Evolutionary conservation across 1,140 invertebrate genomes (phyloP).

Genomic region (Drosophila biarmipes): DNA sequence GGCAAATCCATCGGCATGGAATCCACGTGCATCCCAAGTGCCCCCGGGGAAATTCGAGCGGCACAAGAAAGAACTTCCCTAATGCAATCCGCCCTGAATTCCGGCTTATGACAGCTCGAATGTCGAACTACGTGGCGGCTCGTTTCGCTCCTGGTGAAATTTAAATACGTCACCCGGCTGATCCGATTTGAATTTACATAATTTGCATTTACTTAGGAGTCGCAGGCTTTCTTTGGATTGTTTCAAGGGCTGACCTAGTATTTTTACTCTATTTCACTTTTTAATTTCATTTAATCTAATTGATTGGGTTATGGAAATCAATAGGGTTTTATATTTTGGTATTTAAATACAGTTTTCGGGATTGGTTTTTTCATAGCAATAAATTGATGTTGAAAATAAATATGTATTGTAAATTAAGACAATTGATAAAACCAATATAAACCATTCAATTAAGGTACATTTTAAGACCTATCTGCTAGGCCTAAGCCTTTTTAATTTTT

Average conservation of each 20-base stretch:
- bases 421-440: too few species aligned
- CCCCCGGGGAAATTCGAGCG: slow-evolving; percentile 26
- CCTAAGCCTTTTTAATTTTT: too few species aligned
- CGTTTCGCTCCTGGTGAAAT: slow-evolving; percentile 27
- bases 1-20: slow-evolving; percentile 56
- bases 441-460: too few species aligned
- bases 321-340: neutral
- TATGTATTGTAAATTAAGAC: too few species aligned
- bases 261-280: slow-evolving; percentile 5
- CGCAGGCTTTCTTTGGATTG: neutral
- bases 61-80: slow-evolving; percentile 26
- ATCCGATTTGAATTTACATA: slow-evolving; percentile 39
- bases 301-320: slow-evolving; percentile 10
- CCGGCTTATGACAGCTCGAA: slow-evolving; percentile 38
- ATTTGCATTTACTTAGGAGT: slow-evolving; percentile 34
- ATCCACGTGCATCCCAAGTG: slow-evolving; percentile 60
- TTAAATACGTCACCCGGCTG: slow-evolving; percentile 27
- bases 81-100: slow-evolving; percentile 61
- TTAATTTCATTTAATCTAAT: neutral
- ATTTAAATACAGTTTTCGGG: neutral
- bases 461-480: too few species aligned
- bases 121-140: slow-evolving; percentile 34
- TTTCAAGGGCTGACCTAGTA: neutral
- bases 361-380: neutral
- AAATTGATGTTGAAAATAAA: too few species aligned